Evolutionary conservation across 2,797 vertebrate genomes (phyloP).

Genomic region (Gallirallus australis): DNA sequence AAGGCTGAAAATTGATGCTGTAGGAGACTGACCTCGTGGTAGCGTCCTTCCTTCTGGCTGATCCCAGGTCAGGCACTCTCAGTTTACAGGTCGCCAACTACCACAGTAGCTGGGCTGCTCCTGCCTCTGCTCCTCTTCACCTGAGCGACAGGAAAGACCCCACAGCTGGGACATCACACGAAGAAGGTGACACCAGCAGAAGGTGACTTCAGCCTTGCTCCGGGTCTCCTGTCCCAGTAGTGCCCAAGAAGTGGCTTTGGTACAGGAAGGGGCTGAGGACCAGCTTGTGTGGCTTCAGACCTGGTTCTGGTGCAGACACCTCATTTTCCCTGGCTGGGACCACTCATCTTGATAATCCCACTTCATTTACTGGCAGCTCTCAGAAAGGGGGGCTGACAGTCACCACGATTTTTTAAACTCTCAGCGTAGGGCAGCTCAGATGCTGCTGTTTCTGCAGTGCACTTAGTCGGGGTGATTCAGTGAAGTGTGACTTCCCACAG

Average conservation of each 20-base stretch:
- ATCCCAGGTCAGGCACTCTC: not conserved
- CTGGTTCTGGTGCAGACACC: not conserved
- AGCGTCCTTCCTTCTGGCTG: slow-evolving; percentile 6
- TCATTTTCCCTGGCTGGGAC: not conserved
- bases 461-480: not conserved
- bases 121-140: not conserved
- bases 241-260: not conserved
- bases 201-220: not conserved
- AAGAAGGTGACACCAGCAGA: not conserved
- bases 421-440: not conserved
- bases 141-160: not conserved
- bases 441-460: not conserved
- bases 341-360: not conserved
- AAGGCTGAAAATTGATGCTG: slow-evolving; percentile 13
- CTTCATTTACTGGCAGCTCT: not conserved
- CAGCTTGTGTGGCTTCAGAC: not conserved
- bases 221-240: not conserved
- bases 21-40: slow-evolving; percentile 5
- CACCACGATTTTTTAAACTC: not conserved
- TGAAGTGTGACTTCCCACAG: not conserved
- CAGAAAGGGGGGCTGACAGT: not conserved
- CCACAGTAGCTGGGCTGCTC: not conserved
- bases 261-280: not conserved
- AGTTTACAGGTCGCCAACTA: not conserved
- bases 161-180: not conserved